These are phyloP conservation scores for Triplophysa rosa DNA, from an alignment of 2,113 vertebrate genomes.

Conservation along the genomic window DNA sequence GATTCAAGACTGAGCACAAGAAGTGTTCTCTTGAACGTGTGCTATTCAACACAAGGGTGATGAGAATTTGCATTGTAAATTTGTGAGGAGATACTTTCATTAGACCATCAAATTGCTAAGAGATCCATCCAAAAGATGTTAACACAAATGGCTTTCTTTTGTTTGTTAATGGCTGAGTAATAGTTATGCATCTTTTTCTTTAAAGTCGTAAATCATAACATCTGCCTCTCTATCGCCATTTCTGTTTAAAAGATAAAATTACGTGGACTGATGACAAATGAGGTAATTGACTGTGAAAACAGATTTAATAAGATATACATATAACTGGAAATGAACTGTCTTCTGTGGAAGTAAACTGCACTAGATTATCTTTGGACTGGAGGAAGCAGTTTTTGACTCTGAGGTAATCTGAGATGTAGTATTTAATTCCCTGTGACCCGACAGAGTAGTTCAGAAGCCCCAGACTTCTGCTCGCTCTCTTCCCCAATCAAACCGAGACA, in stretches of 20 bases:
- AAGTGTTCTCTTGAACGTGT: neutral
- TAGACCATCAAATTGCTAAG: neutral
- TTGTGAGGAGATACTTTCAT: neutral
- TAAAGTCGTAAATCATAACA: too few relatives aligned
- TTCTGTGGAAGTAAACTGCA: neutral
- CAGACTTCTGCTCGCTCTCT: constrained; percentile 35
- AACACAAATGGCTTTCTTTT: neutral
- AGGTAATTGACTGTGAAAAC: too few relatives aligned
- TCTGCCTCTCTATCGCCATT: too few relatives aligned
- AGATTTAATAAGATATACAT: neutral
- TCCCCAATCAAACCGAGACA: constrained; percentile 8
- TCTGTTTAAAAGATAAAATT: too few relatives aligned
- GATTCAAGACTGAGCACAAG: neutral
- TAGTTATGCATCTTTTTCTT: neutral
- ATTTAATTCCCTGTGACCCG: constrained; percentile 36
- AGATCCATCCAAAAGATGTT: neutral
- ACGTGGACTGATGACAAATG: too few relatives aligned
- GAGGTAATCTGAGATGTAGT: constrained; percentile 41
- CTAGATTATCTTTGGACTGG: constrained; percentile 41
- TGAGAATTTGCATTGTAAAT: neutral
- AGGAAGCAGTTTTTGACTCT: constrained; percentile 10
- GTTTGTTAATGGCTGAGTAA: neutral
- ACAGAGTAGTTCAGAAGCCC: constrained; percentile 3
- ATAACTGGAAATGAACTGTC: neutral
- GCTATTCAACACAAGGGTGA: neutral